phyloP scores from a whole-genome alignment of 2,888 invertebrate genomes.

The Dolomedes plantarius region DNA sequence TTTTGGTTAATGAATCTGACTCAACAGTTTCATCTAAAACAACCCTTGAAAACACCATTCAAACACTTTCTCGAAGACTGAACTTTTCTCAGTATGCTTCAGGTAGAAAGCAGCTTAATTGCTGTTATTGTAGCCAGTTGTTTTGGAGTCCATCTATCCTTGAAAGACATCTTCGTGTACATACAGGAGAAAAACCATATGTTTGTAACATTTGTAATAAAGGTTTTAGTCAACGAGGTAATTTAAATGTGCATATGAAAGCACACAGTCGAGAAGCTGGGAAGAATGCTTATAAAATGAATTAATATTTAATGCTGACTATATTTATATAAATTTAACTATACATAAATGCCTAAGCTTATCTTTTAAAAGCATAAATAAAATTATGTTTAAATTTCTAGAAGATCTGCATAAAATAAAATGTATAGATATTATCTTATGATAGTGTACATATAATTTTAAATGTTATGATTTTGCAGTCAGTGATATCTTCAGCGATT shows the following conservation, averaged over 20 bases:
- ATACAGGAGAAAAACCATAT: slow-evolving; percentile 6
- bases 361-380: too few species aligned
- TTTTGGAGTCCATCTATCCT: background rate
- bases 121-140: background rate
- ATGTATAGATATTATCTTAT: too few species aligned
- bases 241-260: background rate
- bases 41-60: background rate
- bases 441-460: too few species aligned
- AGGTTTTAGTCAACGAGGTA: background rate
- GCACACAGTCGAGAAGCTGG: background rate
- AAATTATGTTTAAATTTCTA: too few species aligned
- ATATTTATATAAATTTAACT: too few species aligned
- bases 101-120: background rate
- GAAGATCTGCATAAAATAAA: too few species aligned
- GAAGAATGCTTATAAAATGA: too few species aligned
- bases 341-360: too few species aligned
- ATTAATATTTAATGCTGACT: too few species aligned
- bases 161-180: background rate
- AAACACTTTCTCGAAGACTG: background rate
- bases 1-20: background rate
- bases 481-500: too few species aligned
- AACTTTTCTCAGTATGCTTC: background rate
- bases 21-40: background rate
- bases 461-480: too few species aligned
- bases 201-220: background rate